Evolutionary conservation across 2,888 invertebrate species (phyloP).

Genomic region (Cacoxenus indagator): DNA sequence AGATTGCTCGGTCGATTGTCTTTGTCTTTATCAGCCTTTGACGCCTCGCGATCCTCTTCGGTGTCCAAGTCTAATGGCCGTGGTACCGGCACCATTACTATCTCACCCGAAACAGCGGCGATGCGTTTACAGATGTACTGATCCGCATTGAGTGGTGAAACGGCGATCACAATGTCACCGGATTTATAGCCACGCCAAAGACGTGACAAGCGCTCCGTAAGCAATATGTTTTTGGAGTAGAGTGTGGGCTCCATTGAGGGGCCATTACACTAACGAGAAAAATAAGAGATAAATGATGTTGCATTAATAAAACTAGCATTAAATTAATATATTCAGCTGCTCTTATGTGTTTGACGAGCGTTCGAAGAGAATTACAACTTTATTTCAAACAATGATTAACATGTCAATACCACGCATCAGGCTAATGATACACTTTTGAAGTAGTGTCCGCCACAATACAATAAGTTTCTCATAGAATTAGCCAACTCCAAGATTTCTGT

Average conservation of each 20-base stretch:
- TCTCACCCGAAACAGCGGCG: constrained; percentile 83
- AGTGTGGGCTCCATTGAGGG: constrained; percentile 96
- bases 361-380: no score
- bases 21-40: background rate
- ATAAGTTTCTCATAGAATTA: no score
- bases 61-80: constrained; percentile 39
- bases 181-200: constrained; percentile 74
- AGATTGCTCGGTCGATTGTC: constrained; percentile 13
- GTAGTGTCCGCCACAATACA: no score
- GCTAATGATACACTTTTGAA: no score
- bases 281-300: constrained; percentile 15
- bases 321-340: no score
- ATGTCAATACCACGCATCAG: no score
- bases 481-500: no score
- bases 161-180: constrained; percentile 89
- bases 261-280: constrained; percentile 85
- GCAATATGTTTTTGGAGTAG: constrained; percentile 82
- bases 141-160: constrained; percentile 84
- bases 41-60: background rate
- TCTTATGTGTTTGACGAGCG: no score
- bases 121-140: constrained; percentile 90
- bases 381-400: no score
- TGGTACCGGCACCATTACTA: constrained; percentile 49
- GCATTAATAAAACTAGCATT: constrained; percentile 5
- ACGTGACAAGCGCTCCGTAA: constrained; percentile 85